Conservation (phyloP, 2,888 invertebrate genomes). For the Coelinius sp. region DNA sequence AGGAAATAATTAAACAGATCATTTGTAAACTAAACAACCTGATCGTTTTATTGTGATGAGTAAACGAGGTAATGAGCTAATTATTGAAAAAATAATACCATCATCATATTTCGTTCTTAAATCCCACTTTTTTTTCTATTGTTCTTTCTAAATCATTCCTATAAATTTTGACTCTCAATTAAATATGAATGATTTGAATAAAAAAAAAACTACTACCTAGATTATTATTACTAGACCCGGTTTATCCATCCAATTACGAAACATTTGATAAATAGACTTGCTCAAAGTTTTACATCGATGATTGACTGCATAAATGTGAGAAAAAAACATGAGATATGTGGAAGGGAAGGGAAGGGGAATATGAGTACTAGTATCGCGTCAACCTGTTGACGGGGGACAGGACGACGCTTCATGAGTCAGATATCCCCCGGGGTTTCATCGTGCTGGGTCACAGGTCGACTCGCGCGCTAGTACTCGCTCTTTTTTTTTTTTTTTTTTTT, state of each 20-base stretch:
- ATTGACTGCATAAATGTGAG: background rate
- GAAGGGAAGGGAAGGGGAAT: background rate
- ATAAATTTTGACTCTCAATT: no score
- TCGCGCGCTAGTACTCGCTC: slow-evolving; percentile 51
- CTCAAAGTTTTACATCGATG: slow-evolving; percentile 1
- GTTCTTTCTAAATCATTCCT: no score
- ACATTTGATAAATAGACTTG: slow-evolving; percentile 5
- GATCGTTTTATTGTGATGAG: no score
- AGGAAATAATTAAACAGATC: no score
- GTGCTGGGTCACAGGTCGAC: slow-evolving; percentile 67
- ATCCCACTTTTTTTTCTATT: no score
- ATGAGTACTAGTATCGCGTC: slow-evolving; percentile 31
- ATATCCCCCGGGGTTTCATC: slow-evolving; percentile 66
- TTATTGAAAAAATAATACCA: no score
- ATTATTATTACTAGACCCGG: no score
- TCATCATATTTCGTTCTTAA: no score
- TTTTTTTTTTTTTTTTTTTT: background rate
- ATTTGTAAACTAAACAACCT: no score
- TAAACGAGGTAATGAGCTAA: no score
- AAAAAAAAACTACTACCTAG: no score
- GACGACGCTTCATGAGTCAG: slow-evolving; percentile 67
- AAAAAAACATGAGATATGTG: background rate
- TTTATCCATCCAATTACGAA: slow-evolving; percentile 11
- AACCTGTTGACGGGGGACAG: slow-evolving; percentile 51
- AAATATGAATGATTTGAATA: no score